Evolutionary conservation across 2,888 invertebrate genomes (phyloP), one percentile per base, ranked within the genome.

Genomic region (Venusia cambrica): DNA sequence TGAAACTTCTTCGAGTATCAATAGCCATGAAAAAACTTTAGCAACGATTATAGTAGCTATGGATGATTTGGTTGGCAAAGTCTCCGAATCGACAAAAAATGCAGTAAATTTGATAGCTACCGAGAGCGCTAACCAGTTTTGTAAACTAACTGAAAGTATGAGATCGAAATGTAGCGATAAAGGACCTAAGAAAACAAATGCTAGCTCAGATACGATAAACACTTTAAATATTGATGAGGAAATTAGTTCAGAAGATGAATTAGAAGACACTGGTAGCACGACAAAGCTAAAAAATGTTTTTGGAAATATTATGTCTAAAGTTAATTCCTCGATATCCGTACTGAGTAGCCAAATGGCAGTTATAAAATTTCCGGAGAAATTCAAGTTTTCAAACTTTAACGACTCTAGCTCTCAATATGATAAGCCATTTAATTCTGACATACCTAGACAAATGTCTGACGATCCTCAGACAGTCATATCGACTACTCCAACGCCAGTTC

Each of bases 41-140:
- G 39, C 52, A 2, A 63, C 59, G 0, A 55, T 78, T 3, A 70
- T 63, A 53, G 36, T 41, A 13, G 67, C 71, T 2, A 58, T 73
- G 38, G 58, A 67, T 51, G 67, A 66, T 36, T 54, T 76, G 9
- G 45, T 70, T 1, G 59, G 52, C 2, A 71, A 63, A 41, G 55
- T 66, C 1, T 68, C 57, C 31, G 51, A 45, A 2, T 57, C 53
- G 17, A 68, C 75, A 1, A 65, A 67, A 43, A 68, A 73, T 4
- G 63, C 67, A 4, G 59, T 71, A 1, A 51, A 55, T 1, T 21
- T 62, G 4, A 53, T 75, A 31, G 49, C 51, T 24, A 40, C 43
- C 0, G 67, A 72, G 28, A 69, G 68, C 21, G 42, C 35, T 1
- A 63, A 48, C 27, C 57, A 63, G 0, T 30, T 66, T 0, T 54